Conservation (phyloP, 2,888 invertebrate genomes). For the Drosophila birchii region DNA sequence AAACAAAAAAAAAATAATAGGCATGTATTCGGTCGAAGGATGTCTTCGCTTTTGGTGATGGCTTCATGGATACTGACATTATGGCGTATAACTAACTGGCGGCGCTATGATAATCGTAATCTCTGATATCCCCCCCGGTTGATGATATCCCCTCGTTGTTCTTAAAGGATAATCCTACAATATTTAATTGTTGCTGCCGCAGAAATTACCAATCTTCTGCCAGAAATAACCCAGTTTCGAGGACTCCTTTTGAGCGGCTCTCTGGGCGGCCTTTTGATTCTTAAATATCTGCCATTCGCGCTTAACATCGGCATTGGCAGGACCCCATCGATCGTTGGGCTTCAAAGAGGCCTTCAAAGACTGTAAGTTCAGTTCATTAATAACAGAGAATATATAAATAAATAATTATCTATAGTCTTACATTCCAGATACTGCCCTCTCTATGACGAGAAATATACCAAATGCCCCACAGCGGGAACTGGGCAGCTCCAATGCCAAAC, state of each 20-base stretch:
- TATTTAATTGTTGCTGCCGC: constrained; percentile 54
- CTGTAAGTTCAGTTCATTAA: constrained; percentile 52
- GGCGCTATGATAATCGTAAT: constrained; percentile 38
- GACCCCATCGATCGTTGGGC: constrained; percentile 87
- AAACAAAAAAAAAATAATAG: constrained; percentile 11
- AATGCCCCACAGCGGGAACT: constrained; percentile 86
- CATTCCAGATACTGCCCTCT: constrained; percentile 57
- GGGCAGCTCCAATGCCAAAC: constrained; percentile 85
- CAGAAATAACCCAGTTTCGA: constrained; percentile 74
- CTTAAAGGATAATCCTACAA: background rate
- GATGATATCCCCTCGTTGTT: constrained; percentile 17
- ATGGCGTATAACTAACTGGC: constrained; percentile 30
- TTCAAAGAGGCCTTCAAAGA: constrained; percentile 85
- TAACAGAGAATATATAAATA: background rate
- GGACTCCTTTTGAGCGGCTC: constrained; percentile 65
- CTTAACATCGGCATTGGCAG: constrained; percentile 85
- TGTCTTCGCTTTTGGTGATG: constrained; percentile 33
- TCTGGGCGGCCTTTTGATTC: constrained; percentile 84
- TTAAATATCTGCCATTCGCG: constrained; percentile 88
- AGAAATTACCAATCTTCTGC: constrained; percentile 77
- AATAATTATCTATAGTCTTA: constrained; percentile 28
- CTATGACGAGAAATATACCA: constrained; percentile 72
- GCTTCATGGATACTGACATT: constrained; percentile 40
- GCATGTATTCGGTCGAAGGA: constrained; percentile 37
- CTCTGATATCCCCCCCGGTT: constrained; percentile 34